Base-by-base conservation (phyloP, 1,140 invertebrate genomes). In the Macrostomum lignano region DNA sequence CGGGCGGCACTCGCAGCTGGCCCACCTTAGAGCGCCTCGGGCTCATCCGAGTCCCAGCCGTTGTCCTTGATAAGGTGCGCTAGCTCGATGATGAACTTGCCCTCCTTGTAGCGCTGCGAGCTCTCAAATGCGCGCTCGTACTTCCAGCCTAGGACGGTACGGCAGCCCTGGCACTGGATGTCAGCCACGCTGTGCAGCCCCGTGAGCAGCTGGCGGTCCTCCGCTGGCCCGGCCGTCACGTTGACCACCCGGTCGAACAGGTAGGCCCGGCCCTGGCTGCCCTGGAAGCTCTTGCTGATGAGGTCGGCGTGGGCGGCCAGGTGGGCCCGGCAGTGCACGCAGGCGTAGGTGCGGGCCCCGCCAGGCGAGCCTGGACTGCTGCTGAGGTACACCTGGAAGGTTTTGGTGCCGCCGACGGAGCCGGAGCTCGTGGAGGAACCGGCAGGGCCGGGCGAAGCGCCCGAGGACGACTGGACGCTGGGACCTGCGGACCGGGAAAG, bases 41-140 rank as follows among this genome's bases (percentile, higher is more conserved):
- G 26, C 19, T 28, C 14, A 3, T 17, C 32, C 14, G 3, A 53
- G 39, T 57, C 54, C 57, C 55, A 60, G 10, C 84, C 86, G 67
- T 98, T 98, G 60, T 98, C 88, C 61, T 98, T 98, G 55, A 98
- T 93, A 84, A 98, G 96, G 62, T 98, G 91, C 35, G 84, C 86
- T 58, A 98, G 66, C 63, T 98, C 91, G 51, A 98, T 96, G 55
- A 98, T 98, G 63, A 79, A 98, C 65, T 98, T 98, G 40, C 91
- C 91, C 64, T 99, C 91, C 63, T 98, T 98, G 65, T 99, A 99
- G 66, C 98, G 96, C 58, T 98, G 91, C 62, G 82, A 93, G 41
- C 84, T 84, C 61, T 96, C 88, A 63, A 93, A 98, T 33, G 91
- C 91, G 61, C 96, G 86, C 63, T 93, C 84, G 68, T 99, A 99